Evolutionary conservation across 2,888 invertebrate genomes (phyloP).

Genomic region (Cynaeus angustus): DNA sequence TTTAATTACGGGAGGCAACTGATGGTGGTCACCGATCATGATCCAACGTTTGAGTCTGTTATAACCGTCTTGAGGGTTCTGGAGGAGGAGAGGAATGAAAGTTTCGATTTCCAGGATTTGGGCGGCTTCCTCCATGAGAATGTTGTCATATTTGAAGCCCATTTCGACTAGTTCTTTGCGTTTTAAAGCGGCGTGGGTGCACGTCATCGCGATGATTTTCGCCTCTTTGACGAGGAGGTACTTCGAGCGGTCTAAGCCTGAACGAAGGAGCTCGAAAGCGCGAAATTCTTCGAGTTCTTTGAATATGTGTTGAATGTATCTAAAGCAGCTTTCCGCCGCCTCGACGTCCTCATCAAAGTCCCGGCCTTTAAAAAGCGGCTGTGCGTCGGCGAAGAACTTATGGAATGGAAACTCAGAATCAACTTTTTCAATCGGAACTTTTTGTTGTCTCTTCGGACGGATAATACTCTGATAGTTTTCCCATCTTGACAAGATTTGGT

Average conservation of each 20-base stretch:
- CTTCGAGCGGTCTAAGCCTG: slow-evolving; percentile 95
- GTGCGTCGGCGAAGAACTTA: slow-evolving; percentile 94
- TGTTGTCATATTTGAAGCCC: slow-evolving; percentile 98
- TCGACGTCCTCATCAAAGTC: slow-evolving; percentile 88
- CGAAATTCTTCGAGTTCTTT: slow-evolving; percentile 98
- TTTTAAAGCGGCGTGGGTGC: slow-evolving; percentile 98
- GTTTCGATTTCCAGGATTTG: slow-evolving; percentile 99
- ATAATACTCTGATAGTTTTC: slow-evolving; percentile 85
- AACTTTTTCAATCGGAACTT: slow-evolving; percentile 74
- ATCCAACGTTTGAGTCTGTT: slow-evolving; percentile 99
- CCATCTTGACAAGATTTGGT: slow-evolving; percentile 94
- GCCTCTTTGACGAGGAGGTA: slow-evolving; percentile 98
- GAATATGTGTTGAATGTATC: slow-evolving; percentile 95
- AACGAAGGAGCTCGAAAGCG: slow-evolving; percentile 96
- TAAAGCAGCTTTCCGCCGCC: slow-evolving; percentile 93
- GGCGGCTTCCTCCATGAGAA: slow-evolving; percentile 99
- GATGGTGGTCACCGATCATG: slow-evolving; percentile 99
- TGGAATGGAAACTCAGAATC: slow-evolving; percentile 93
- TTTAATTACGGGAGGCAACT: slow-evolving; percentile 98
- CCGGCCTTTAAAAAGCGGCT: slow-evolving; percentile 90
- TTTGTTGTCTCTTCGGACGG: slow-evolving; percentile 70
- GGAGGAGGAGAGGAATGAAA: slow-evolving; percentile 97
- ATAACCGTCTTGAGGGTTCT: slow-evolving; percentile 97
- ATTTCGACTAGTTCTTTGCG: slow-evolving; percentile 96
- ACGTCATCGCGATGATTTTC: slow-evolving; percentile 99